These are phyloP conservation scores for Furcula furcula DNA, from an alignment of 2,888 invertebrate species.

Conservation along the genomic window DNA sequence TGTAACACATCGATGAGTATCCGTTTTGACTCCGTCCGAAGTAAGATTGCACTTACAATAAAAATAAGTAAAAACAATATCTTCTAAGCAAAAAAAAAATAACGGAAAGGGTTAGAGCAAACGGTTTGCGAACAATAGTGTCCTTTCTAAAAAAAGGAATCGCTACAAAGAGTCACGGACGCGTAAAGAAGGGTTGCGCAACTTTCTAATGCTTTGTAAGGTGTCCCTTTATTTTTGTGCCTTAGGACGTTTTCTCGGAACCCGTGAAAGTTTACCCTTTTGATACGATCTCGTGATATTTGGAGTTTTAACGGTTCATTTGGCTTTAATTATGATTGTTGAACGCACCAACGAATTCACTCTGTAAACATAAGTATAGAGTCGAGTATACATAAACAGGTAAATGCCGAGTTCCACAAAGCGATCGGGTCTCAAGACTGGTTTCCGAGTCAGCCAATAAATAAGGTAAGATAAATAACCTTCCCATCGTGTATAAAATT, in stretches of 20 bases:
- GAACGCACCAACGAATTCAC: constrained; percentile 18
- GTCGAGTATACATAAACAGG: constrained; percentile 51
- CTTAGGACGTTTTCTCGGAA: constrained; percentile 60
- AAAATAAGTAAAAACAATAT: constrained; percentile 57
- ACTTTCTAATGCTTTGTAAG: constrained; percentile 80
- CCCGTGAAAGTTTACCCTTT: constrained; percentile 70
- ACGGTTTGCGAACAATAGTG: constrained; percentile 65
- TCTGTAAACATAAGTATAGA: constrained; percentile 37
- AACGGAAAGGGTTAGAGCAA: constrained; percentile 76
- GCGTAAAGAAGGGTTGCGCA: constrained; percentile 77
- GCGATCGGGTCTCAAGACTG: constrained; percentile 63
- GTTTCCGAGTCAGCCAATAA: constrained; percentile 76
- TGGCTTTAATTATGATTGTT: constrained; percentile 44
- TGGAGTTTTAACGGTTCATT: constrained; percentile 46
- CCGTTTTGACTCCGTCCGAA: constrained; percentile 17
- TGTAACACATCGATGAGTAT: constrained; percentile 10
- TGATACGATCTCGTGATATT: constrained; percentile 34
- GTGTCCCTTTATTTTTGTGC: constrained; percentile 54
- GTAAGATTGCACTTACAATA: constrained; percentile 39
- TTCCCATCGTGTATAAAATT: constrained; percentile 77
- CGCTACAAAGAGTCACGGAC: constrained; percentile 60
- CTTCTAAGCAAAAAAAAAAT: constrained; percentile 58
- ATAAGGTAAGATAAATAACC: constrained; percentile 79
- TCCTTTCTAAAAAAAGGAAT: constrained; percentile 63
- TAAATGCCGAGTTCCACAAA: constrained; percentile 55